phyloP scores from a whole-genome alignment of 2,888 invertebrate species.

The Hydropsyche betteni region DNA sequence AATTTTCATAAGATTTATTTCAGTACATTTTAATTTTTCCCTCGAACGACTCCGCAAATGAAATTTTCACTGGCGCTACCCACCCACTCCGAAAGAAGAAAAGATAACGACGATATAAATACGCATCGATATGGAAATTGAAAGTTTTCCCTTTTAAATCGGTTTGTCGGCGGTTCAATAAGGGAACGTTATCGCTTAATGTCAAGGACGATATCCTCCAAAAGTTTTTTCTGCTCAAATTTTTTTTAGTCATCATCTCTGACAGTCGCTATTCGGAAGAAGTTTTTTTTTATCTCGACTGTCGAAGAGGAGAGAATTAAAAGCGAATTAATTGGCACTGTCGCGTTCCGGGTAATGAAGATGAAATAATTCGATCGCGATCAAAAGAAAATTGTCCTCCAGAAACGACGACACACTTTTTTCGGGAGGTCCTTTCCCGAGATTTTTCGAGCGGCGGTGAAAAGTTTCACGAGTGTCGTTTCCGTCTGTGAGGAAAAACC shows the following conservation, averaged over 20 bases:
- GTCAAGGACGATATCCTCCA: not conserved
- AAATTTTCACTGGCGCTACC: no score
- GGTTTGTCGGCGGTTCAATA: slow-evolving; percentile 14
- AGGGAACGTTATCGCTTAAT: slow-evolving; percentile 4
- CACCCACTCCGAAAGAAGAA: no score
- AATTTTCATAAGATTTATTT: no score
- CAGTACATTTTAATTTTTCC: no score
- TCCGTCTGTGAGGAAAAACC: no score
- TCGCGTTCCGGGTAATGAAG: not conserved
- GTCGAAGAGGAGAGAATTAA: not conserved
- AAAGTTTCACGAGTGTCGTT: no score
- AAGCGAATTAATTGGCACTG: not conserved
- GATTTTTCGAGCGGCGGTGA: no score
- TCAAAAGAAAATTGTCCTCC: no score
- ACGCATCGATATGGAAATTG: slow-evolving; percentile 13
- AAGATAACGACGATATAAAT: not conserved
- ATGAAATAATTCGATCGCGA: no score
- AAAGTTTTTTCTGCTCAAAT: not conserved
- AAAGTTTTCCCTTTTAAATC: slow-evolving; percentile 16
- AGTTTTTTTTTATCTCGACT: not conserved
- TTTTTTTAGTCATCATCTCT: not conserved
- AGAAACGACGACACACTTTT: no score
- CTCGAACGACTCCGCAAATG: no score
- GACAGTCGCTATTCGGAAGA: not conserved
- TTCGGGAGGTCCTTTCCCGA: no score